Percentiles rank a stretch among this genome's conserved stretches.
phyloP scores from a whole-genome alignment of 2,113 vertebrate genomes.

The Pelmatolapia mariae region DNA sequence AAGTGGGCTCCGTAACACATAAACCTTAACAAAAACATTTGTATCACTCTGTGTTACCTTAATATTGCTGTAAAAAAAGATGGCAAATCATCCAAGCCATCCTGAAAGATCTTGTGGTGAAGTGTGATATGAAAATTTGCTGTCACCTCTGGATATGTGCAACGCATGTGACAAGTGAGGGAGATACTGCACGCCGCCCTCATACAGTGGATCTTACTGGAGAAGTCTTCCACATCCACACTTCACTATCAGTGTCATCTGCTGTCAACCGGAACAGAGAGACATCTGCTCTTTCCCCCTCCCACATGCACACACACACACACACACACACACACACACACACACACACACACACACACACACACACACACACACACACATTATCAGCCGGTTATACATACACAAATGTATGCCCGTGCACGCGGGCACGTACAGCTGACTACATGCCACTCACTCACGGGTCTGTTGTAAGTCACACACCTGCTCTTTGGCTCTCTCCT shows the following conservation, averaged over 20 bases:
- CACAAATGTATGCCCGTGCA: neutral
- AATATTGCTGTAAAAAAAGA: neutral
- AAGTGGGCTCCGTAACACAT: neutral
- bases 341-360: neutral
- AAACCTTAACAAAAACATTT: neutral
- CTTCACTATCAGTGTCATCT: constrained; percentile 52
- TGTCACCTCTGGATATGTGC: constrained; percentile 20
- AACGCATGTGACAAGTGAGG: constrained; percentile 20
- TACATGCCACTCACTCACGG: neutral
- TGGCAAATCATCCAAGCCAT: neutral
- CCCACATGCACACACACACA: neutral
- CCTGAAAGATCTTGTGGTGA: neutral
- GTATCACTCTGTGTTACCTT: neutral
- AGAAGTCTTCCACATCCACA: constrained; percentile 27
- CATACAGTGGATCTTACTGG: neutral
- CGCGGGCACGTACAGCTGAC: neutral
- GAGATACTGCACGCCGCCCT: neutral
- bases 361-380: neutral
- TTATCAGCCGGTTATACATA: neutral
- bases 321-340: neutral
- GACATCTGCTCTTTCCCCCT: constrained; percentile 37
- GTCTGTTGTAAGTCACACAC: constrained; percentile 22
- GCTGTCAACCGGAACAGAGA: constrained; percentile 57
- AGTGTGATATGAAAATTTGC: constrained; percentile 3
- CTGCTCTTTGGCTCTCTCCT: constrained; percentile 26